phyloP scores from a whole-genome alignment of 64 coral and sea anemone species.

The Stichodactyla helianthus region DNA sequence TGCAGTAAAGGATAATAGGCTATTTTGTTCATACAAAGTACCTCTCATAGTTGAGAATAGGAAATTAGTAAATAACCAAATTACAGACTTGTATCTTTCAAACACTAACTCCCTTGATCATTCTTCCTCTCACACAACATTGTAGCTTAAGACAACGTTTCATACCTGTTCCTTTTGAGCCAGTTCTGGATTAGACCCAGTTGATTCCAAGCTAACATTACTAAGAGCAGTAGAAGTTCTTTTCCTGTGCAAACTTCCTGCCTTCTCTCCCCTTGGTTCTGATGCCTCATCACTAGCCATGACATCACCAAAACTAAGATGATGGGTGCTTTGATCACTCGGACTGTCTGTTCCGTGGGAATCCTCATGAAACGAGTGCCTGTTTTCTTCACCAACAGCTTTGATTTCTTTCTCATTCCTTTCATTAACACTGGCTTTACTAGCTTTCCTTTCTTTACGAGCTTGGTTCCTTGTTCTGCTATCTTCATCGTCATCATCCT shows the following conservation, averaged over 20 bases:
- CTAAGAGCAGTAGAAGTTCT: slow-evolving; percentile 72
- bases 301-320: slow-evolving; percentile 69
- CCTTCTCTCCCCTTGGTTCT: slow-evolving; percentile 40
- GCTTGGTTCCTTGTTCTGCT: slow-evolving; percentile 1
- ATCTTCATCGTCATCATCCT: slow-evolving; percentile 66
- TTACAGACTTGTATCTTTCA: no score
- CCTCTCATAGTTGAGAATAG: no score
- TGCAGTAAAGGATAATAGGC: no score
- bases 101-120: no score
- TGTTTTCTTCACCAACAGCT: background rate
- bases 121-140: no score
- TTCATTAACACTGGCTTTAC: background rate
- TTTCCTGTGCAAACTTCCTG: slow-evolving; percentile 54
- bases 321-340: slow-evolving; percentile 72
- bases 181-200: slow-evolving; percentile 53
- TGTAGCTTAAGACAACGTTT: no score
- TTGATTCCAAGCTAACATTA: slow-evolving; percentile 56
- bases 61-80: no score
- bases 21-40: no score
- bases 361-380: background rate
- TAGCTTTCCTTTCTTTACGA: background rate
- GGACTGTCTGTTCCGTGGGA: slow-evolving; percentile 60
- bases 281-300: slow-evolving; percentile 59
- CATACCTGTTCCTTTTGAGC: slow-evolving; percentile 13
- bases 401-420: background rate